Conservation (phyloP, 1,140 invertebrate species). For the Polypedilum pembai region DNA sequence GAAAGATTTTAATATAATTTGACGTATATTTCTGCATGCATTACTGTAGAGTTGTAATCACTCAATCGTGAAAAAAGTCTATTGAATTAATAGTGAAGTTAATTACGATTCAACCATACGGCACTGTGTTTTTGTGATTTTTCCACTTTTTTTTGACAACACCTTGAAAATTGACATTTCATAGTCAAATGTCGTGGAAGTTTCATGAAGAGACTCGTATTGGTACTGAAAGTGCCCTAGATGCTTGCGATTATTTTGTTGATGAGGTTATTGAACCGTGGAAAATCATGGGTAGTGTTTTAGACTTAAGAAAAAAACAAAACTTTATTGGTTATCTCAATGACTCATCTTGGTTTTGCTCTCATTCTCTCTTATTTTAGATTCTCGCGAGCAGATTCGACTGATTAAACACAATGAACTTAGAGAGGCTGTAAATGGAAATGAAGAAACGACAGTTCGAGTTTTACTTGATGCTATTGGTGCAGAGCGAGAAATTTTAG, state of each 20-base stretch:
- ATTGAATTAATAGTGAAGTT: not conserved
- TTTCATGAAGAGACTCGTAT: conserved; percentile 31
- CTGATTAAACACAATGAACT: conserved; percentile 62
- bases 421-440: conserved; percentile 60
- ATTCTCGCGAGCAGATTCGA: conserved; percentile 62
- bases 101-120: not conserved
- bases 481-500: conserved; percentile 58
- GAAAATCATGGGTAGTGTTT: conserved; percentile 33
- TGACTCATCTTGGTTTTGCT: not conserved
- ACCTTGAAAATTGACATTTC: too few species aligned
- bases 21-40: not conserved
- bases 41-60: not conserved
- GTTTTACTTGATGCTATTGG: conserved; percentile 58
- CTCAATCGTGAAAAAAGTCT: not conserved
- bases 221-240: conserved; percentile 52
- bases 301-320: not conserved
- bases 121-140: too few species aligned
- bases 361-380: conserved; percentile 42
- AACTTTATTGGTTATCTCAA: conserved; percentile 29
- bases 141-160: too few species aligned
- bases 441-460: conserved; percentile 56
- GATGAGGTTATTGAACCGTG: conserved; percentile 50
- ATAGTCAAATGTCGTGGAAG: not conserved
- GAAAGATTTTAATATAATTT: not conserved
- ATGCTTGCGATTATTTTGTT: conserved; percentile 59